Percentiles rank a stretch among this genome's conserved stretches.
Evolutionary conservation across 2,797 vertebrate species (phyloP).

Genomic region (Aphelocoma californica): DNA sequence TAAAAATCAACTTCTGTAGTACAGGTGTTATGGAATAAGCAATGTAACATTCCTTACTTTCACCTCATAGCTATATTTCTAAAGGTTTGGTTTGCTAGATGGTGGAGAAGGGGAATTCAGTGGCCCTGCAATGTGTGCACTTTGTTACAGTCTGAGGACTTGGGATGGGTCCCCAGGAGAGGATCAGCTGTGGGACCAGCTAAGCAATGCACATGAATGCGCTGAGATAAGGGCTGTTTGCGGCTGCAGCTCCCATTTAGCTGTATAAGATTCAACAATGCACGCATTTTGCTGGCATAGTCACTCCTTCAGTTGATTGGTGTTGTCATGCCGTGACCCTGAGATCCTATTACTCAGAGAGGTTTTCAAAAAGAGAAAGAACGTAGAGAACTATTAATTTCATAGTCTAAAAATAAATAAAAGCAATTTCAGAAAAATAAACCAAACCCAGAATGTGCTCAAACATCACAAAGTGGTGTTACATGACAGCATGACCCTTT

Average conservation of each 20-base stretch:
- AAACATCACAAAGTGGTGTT: not conserved
- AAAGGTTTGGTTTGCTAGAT: not conserved
- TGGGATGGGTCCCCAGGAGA: not conserved
- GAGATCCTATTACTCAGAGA: not conserved
- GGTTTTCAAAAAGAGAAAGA: not conserved
- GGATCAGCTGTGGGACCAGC: not conserved
- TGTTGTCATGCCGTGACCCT: not conserved
- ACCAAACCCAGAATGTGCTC: not conserved
- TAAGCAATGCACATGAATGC: not conserved
- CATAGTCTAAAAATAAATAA: constrained; percentile 4
- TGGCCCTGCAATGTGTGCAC: not conserved
- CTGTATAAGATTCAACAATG: not conserved
- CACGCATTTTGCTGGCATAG: not conserved
- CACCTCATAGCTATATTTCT: not conserved
- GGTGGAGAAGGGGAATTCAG: not conserved
- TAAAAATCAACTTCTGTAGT: not conserved
- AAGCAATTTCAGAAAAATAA: not conserved
- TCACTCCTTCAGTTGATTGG: not conserved
- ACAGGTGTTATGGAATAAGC: not conserved
- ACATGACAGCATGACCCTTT: not conserved
- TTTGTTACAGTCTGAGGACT: not conserved
- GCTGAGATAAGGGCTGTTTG: not conserved
- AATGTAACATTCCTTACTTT: not conserved
- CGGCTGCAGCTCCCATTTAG: not conserved
- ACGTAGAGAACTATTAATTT: not conserved